These are phyloP conservation scores for Coenonympha glycerion DNA, from an alignment of 2,888 invertebrate genomes.

Conservation along the genomic window DNA sequence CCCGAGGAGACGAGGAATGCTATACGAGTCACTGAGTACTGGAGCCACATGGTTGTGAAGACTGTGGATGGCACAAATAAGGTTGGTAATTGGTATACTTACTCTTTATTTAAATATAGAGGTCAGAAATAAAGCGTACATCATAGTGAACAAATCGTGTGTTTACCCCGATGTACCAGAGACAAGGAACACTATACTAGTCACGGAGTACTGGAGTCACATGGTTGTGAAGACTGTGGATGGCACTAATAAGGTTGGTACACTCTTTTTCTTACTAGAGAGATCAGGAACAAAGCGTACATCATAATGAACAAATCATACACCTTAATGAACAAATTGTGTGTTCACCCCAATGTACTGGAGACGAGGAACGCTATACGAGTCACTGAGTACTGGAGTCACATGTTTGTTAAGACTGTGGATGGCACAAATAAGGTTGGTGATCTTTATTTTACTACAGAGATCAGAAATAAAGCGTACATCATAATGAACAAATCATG, in stretches of 20 bases:
- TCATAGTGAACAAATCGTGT: constrained; percentile 80
- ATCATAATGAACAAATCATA: too few relatives aligned
- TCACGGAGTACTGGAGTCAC: constrained; percentile 88
- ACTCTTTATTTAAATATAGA: background rate
- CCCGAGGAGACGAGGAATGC: constrained; percentile 80
- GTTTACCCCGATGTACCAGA: constrained; percentile 82
- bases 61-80: constrained; percentile 76
- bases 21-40: constrained; percentile 85
- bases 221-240: constrained; percentile 85
- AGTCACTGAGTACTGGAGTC: constrained; percentile 89
- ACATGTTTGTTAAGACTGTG: constrained; percentile 86
- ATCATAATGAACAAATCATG: too few relatives aligned
- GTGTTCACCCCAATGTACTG: constrained; percentile 82
- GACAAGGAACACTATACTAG: constrained; percentile 81
- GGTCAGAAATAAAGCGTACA: constrained; percentile 40
- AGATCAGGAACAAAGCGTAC: constrained; percentile 38
- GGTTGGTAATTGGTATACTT: constrained; percentile 46
- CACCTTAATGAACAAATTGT: constrained; percentile 78
- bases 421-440: constrained; percentile 72
- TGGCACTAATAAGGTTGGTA: constrained; percentile 68
- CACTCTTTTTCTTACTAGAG: background rate
- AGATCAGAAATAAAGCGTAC: constrained; percentile 38
- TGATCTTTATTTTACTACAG: background rate
- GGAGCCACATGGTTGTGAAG: constrained; percentile 90
- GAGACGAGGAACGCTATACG: constrained; percentile 80